phyloP scores from a whole-genome alignment of 30 jellyfish, hydroid and myxozoan species.

The Mastigias papua region DNA sequence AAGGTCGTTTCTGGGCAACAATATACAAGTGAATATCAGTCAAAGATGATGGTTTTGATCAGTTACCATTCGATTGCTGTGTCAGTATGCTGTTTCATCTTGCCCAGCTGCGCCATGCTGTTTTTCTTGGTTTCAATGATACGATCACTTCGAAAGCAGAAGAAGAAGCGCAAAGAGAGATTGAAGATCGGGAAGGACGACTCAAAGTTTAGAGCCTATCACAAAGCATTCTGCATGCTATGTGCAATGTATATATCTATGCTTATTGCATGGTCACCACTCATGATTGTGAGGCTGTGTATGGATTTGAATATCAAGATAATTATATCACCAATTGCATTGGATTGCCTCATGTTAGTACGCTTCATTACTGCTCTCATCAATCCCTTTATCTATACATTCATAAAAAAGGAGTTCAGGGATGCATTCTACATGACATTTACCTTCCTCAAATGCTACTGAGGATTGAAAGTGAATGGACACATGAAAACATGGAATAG shows the following conservation, averaged over 20 bases:
- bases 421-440: conserved; percentile 15
- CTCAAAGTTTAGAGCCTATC: conserved; percentile 47
- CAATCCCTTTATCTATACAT: conserved; percentile 73
- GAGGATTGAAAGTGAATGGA: not conserved
- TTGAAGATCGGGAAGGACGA: conserved; percentile 46
- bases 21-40: conserved; percentile 13
- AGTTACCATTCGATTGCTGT: conserved; percentile 67
- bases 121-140: conserved; percentile 61
- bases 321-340: conserved; percentile 17
- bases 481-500: not conserved
- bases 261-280: conserved; percentile 80
- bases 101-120: conserved; percentile 66
- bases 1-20: conserved; percentile 57
- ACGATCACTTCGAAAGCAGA: conserved; percentile 37
- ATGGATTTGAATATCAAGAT: conserved; percentile 44
- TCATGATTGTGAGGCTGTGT: conserved; percentile 68
- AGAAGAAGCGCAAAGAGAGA: conserved; percentile 45
- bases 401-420: conserved; percentile 61
- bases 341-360: conserved; percentile 43
- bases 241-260: conserved; percentile 68
- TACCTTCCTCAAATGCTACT: conserved; percentile 12
- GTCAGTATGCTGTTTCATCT: conserved; percentile 56
- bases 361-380: conserved; percentile 67
- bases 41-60: conserved; percentile 28
- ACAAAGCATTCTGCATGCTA: conserved; percentile 67